Conservation (phyloP, 1,140 invertebrate species). For the Homalodisca vitripennis region DNA sequence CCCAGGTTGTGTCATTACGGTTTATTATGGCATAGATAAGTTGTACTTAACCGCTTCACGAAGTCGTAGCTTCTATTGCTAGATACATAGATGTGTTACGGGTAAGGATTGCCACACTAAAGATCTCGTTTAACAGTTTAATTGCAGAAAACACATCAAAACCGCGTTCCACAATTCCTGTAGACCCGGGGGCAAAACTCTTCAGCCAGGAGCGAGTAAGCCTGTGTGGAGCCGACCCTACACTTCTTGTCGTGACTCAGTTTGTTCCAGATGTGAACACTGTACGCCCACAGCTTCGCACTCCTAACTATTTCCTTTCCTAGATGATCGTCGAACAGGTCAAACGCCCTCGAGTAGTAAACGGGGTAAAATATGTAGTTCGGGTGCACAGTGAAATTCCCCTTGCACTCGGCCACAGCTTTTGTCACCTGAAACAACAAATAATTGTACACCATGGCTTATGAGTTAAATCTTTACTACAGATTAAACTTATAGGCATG, state of each 20-base stretch:
- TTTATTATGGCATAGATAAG: no score
- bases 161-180: neutral
- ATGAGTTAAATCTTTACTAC: neutral
- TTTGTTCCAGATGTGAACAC: slow-evolving; percentile 12
- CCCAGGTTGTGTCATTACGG: no score
- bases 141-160: no score
- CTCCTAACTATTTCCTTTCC: neutral
- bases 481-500: neutral
- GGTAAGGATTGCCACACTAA: no score
- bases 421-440: neutral
- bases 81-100: no score
- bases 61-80: no score
- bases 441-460: neutral
- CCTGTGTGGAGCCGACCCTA: neutral
- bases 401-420: neutral
- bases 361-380: neutral
- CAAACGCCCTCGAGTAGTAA: neutral
- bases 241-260: neutral
- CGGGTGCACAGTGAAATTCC: neutral
- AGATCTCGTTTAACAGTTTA: no score
- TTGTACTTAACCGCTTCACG: no score
- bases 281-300: neutral
- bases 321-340: neutral
- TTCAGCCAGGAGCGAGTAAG: neutral
- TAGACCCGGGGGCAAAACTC: neutral